These are phyloP conservation scores for Plecturocebus donacophilus DNA, from an alignment of 2,113 vertebrate species.

Conservation along the genomic window DNA sequence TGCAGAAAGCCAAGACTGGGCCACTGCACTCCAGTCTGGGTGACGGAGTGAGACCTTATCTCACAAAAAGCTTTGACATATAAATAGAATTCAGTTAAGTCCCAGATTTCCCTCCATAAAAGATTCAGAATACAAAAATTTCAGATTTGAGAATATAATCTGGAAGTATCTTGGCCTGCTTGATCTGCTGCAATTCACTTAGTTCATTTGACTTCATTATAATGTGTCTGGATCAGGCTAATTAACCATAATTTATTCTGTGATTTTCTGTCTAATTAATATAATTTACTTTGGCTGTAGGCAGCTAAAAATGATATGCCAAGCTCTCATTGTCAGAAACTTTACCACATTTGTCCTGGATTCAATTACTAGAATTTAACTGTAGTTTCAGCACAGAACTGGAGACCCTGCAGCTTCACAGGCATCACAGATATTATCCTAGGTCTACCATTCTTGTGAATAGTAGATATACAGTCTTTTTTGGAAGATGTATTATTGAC, in stretches of 20 bases:
- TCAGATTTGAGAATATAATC: neutral
- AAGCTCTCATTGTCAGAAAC: neutral
- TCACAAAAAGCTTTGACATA: neutral
- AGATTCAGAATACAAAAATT: neutral
- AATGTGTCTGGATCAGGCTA: neutral
- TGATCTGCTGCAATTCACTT: neutral
- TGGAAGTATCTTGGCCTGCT: neutral
- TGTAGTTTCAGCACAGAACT: neutral
- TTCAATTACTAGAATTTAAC: neutral
- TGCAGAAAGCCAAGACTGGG: too few species aligned
- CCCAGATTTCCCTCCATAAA: neutral
- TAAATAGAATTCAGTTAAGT: neutral
- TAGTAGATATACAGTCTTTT: neutral
- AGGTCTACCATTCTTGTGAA: neutral
- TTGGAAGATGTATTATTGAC: neutral
- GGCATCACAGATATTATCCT: neutral
- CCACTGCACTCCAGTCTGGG: too few species aligned
- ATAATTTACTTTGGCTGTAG: neutral
- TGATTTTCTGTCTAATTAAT: constrained; percentile 41
- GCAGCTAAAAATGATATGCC: neutral
- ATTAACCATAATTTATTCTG: neutral
- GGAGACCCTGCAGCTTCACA: neutral
- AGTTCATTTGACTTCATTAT: neutral
- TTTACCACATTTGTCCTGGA: neutral
- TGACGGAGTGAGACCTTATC: too few species aligned